These are phyloP conservation scores for Folsomia manolachei DNA, from an alignment of 2,888 invertebrate genomes.

Conservation along the genomic window DNA sequence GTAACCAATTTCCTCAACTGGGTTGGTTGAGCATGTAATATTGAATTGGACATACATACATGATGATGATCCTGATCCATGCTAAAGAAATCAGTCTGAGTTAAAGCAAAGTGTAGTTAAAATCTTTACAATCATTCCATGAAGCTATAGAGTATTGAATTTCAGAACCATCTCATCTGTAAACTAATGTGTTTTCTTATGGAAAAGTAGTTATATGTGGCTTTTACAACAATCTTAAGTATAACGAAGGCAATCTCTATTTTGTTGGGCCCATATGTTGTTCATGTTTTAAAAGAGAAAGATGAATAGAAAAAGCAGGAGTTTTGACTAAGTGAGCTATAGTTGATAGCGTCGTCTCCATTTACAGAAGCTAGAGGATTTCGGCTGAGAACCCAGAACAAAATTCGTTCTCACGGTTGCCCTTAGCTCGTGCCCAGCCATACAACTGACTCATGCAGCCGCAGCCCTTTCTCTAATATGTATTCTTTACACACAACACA, in stretches of 20 bases:
- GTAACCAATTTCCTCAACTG: neutral
- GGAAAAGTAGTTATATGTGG: no score
- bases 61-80: neutral
- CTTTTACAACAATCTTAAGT: no score
- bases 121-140: neutral
- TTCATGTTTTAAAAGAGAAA: neutral
- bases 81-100: neutral
- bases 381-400: no score
- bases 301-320: constrained; percentile 18
- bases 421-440: constrained; percentile 49
- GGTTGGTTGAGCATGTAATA: neutral
- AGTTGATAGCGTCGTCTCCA: constrained; percentile 24
- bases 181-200: no score
- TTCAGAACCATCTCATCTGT: no score
- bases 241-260: no score
- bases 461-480: constrained; percentile 5
- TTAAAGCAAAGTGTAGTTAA: neutral
- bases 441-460: constrained; percentile 40
- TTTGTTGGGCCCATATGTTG: constrained; percentile 15
- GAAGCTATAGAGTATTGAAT: neutral
- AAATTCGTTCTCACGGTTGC: constrained; percentile 46
- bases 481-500: neutral
- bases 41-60: neutral
- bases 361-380: constrained; percentile 44
- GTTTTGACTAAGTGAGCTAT: constrained; percentile 2